Percentiles rank a stretch among this genome's conserved stretches.
Evolutionary conservation across 1,140 invertebrate species (phyloP).

Genomic region (Drosophila pseudoobscura): DNA sequence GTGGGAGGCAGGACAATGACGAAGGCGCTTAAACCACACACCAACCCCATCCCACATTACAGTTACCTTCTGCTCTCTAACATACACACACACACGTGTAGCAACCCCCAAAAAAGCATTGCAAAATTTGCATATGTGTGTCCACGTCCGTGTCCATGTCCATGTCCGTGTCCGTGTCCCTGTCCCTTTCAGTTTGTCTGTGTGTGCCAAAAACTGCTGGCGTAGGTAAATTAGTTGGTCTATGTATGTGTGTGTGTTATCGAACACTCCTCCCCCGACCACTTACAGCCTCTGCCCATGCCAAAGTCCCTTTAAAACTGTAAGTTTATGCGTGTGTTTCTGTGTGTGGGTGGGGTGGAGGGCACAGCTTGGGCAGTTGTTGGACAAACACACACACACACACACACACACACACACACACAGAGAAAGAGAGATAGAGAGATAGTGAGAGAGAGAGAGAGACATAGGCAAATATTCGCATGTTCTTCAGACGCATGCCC

Average conservation of each 20-base stretch:
- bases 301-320: constrained; percentile 51
- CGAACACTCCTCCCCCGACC: constrained; percentile 5
- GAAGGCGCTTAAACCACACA: constrained; percentile 25
- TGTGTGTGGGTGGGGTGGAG: constrained; percentile 9
- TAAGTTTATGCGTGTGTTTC: constrained; percentile 48
- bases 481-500: constrained; percentile 71
- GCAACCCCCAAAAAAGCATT: constrained; percentile 69
- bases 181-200: constrained; percentile 8
- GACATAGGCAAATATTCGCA: constrained; percentile 48
- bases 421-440: background rate
- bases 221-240: constrained; percentile 76
- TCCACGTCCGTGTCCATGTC: constrained; percentile 22
- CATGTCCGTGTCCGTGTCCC: background rate
- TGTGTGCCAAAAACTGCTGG: constrained; percentile 68
- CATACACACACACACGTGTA: constrained; percentile 26
- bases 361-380: constrained; percentile 57
- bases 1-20: constrained; percentile 18
- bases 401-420: background rate
- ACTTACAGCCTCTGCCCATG: background rate
- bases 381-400: constrained; percentile 49
- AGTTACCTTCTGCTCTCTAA: background rate
- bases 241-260: constrained; percentile 28
- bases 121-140: constrained; percentile 74
- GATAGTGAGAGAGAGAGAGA: constrained; percentile 1
- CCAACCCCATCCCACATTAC: constrained; percentile 4